These are phyloP conservation scores for Oncorhynchus masou DNA, from an alignment of 2,113 vertebrate genomes.

Conservation along the genomic window DNA sequence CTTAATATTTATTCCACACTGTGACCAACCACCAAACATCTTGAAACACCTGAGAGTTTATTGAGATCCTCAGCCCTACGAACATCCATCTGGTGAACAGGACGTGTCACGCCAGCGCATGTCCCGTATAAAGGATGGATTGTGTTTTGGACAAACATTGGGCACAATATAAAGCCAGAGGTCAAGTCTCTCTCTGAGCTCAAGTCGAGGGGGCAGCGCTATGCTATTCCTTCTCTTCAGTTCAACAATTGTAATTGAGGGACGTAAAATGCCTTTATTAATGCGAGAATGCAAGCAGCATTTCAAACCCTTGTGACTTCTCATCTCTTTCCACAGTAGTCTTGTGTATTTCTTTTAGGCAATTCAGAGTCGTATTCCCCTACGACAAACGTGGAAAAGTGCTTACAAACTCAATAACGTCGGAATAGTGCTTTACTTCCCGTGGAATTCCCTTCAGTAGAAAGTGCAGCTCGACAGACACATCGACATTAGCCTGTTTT, in stretches of 20 bases:
- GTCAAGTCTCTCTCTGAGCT: conserved; percentile 96
- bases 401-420: background rate
- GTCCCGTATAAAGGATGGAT: conserved; percentile 92
- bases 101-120: conserved; percentile 91
- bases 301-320: background rate
- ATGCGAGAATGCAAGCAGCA: background rate
- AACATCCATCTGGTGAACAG: conserved; percentile 93
- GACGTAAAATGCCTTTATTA: background rate
- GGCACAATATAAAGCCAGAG: conserved; percentile 95
- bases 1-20: conserved; percentile 34
- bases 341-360: background rate
- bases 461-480: conserved; percentile 3
- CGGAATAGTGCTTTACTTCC: conserved; percentile 18
- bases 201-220: conserved; percentile 89
- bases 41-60: conserved; percentile 82
- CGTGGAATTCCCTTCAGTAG: conserved; percentile 24
- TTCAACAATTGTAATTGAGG: background rate
- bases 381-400: conserved; percentile 1
- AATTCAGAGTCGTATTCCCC: background rate
- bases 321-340: background rate
- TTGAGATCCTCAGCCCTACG: conserved; percentile 79
- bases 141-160: conserved; percentile 99
- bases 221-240: conserved; percentile 51
- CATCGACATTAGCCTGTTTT: conserved; percentile 13
- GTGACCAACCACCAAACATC: conserved; percentile 46